Evolutionary conservation across 2,797 vertebrate species (phyloP), one percentile per base, ranked within the genome.

Genomic region (Cryptoblepharus egeriae): DNA sequence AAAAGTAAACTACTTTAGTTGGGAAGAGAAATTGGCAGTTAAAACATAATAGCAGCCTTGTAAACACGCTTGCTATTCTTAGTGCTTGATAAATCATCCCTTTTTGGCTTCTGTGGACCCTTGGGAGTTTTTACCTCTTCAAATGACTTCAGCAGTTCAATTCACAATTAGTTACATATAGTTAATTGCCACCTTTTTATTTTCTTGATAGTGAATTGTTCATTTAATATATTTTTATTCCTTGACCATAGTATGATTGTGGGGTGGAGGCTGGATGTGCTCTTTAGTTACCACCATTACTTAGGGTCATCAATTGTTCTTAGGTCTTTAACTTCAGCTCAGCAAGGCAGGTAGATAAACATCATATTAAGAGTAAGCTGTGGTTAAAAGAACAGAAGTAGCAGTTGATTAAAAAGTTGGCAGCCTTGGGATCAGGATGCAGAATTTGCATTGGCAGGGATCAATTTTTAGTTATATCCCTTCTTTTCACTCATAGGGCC

Each of bases 31-130:
- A 92, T 79, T 90, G 89, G 90, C 88, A 88, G 90, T 91, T 92
- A 93, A 81, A 92, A 90, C 87, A 83, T 90, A 88, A 91, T 91
- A 91, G 85, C 85, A 82, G 82, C 78, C 90, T 89, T 91, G 88
- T 90, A 94, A 94, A 93, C 89, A 91, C 68, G 77, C 85, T 90
- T 89, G 91, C 92, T 92, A 93, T 88, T 83, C 84, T 92, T 78
- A 83, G 88, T 85, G 84, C 90, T 91, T 91, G 88, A 92, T 89
- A 93, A 93, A 94, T 90, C 88, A 91, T 90, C 86, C 91, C 83
- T 87, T 92, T 92, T 88, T 79, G 87, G 84, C 89, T 92, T 72
- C 70, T 64, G 32, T 26, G 70, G 88, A 85, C 84, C 69, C 30
- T 37, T 37, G 37, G 82, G 83, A 91, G 79, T 5, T 9, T 20